phyloP scores from a whole-genome alignment of 1,140 invertebrate genomes.

The Dufourea novaeangliae region DNA sequence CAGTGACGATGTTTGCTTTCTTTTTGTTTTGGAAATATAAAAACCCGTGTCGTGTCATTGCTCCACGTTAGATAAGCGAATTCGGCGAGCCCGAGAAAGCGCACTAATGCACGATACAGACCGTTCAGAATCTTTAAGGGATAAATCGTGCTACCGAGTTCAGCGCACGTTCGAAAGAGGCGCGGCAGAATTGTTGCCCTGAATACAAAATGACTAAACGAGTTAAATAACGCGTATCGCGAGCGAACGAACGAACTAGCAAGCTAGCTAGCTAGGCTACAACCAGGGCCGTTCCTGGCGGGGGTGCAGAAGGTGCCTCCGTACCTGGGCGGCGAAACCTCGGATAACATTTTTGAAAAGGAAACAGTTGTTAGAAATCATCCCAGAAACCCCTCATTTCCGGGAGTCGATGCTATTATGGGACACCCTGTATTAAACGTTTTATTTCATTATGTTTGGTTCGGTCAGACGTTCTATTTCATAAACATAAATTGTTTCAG shows the following conservation, averaged over 20 bases:
- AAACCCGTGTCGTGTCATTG: background rate
- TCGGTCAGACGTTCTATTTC: no score
- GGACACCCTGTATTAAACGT: no score
- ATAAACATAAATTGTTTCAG: no score
- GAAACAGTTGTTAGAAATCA: no score
- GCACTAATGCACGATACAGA: background rate
- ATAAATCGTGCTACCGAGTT: slow-evolving; percentile 17
- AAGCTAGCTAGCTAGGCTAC: no score
- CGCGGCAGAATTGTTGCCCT: slow-evolving; percentile 46
- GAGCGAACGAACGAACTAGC: background rate
- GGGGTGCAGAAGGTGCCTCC: no score
- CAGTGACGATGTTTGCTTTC: background rate
- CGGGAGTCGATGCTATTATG: no score
- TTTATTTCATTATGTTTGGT: no score
- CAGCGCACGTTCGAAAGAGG: slow-evolving; percentile 45
- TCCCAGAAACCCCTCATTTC: no score
- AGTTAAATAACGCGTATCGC: slow-evolving; percentile 41
- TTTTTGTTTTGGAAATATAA: slow-evolving; percentile 2
- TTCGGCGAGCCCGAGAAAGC: slow-evolving; percentile 1
- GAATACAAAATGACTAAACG: slow-evolving; percentile 58
- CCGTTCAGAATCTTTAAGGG: slow-evolving; percentile 12
- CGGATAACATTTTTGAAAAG: no score
- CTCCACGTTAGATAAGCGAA: background rate
- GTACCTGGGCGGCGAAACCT: no score
- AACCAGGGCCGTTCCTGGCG: no score